These are phyloP conservation scores for Cylas formicarius DNA, from an alignment of 1,140 invertebrate species.

Conservation along the genomic window DNA sequence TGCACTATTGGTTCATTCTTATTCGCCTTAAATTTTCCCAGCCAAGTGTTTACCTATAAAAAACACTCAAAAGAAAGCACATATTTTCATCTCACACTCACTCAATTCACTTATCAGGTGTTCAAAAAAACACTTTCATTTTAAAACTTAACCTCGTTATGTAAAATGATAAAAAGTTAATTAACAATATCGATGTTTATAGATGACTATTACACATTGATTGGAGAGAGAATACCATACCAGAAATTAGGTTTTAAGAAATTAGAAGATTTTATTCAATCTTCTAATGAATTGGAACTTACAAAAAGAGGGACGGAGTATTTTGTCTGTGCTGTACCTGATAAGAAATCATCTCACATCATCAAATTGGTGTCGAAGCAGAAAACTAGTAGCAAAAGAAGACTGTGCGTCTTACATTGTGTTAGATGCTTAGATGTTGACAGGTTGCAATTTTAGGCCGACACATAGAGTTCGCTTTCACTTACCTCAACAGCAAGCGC, in stretches of 20 bases:
- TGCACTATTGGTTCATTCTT: no score
- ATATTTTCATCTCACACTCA: no score
- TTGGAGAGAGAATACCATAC: conserved; percentile 53
- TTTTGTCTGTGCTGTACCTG: conserved; percentile 48
- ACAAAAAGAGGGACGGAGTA: conserved; percentile 42
- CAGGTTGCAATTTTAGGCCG: no score
- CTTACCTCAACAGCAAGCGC: no score
- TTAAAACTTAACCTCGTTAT: neutral
- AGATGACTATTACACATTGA: conserved; percentile 51
- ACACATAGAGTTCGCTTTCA: no score
- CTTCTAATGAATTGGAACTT: conserved; percentile 45
- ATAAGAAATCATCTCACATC: conserved; percentile 51
- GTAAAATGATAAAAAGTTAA: conserved; percentile 3
- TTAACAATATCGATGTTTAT: conserved; percentile 9
- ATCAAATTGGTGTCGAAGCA: conserved; percentile 51
- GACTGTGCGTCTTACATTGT: conserved; percentile 14
- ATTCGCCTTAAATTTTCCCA: no score
- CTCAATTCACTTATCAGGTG: no score
- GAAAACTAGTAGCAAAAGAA: conserved; percentile 43
- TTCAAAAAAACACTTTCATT: neutral
- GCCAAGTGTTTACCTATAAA: no score
- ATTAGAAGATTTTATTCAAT: conserved; percentile 49
- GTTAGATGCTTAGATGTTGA: no score
- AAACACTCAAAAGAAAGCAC: no score
- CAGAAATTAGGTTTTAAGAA: conserved; percentile 48